Evolutionary conservation across 2,888 invertebrate genomes (phyloP), one percentile per base, ranked within the genome.

Genomic region (Scelioninae gen. 1): DNA sequence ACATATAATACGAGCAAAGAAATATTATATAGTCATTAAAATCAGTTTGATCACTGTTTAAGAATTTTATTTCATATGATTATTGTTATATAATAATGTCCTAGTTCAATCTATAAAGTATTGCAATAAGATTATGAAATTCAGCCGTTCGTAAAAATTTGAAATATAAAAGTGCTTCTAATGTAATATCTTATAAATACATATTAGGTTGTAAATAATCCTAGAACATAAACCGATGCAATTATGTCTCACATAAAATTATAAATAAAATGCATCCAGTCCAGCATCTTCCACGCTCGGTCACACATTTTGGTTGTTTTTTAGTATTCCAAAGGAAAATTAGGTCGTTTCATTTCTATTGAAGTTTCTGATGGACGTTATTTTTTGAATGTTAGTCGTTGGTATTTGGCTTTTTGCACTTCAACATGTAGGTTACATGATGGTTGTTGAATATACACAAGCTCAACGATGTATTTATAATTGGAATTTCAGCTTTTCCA

Each of bases 381-480:
- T 43, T 60, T 80, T 32, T 56, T 71, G 58, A 55, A n/a, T 62
- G 47, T 56, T 74, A 62, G 53, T 55, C 29, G 40, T 60, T 68
- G 16, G 72, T 60, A 63, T 49, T 69, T 74, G 29, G 80, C 68
- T 80, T 80, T 53, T 80, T 80, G 80, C 62, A 80, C 80, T 66
- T 53, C 66, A 63, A 58, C 29, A 40, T 43, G 32, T 65, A 71
- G 51, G 65, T 34, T 58, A 68, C 15, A 43, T 38, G 40, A 63
- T 60, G 58, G 43, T 62, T 49, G 16, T 63, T 72, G 51, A 65
- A 66, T 5, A 66, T 72, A 79, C 79, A 79, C 72, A 47, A 62
- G 69, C 69, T 71, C 65, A 56, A 65, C 55, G 58, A 72, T 60
- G 55, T 77, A 62, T 23, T 68, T 66, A 79, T 66, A 68, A 32